A percentile compares a stretch with the other conserved stretches of the same genome.
These are phyloP conservation scores for Spermophilus dauricus DNA, from an alignment of 2,113 vertebrate species.

Conservation along the genomic window DNA sequence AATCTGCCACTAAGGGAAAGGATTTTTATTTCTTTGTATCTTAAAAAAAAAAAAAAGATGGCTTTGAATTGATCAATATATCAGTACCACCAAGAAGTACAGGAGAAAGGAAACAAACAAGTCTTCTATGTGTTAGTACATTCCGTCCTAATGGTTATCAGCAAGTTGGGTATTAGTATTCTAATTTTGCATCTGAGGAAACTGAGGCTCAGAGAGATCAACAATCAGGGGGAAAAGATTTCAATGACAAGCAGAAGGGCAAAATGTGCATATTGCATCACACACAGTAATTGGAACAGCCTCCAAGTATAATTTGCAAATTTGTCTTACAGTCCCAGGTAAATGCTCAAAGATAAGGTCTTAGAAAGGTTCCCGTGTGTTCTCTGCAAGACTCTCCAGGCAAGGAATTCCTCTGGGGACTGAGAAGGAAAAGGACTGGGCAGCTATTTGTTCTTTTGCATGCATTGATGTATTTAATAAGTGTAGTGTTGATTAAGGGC, in stretches of 20 bases:
- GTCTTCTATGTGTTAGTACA: neutral
- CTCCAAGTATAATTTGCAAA: neutral
- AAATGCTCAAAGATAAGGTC: neutral
- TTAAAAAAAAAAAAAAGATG: neutral
- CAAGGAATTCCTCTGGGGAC: neutral
- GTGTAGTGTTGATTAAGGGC: neutral
- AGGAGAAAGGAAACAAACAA: neutral
- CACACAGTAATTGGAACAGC: neutral
- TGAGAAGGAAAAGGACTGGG: neutral
- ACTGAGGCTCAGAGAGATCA: conserved; percentile 26
- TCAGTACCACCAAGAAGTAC: neutral
- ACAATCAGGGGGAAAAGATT: neutral
- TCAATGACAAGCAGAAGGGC: neutral
- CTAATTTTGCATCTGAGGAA: neutral
- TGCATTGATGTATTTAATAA: neutral
- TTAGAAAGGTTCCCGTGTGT: neutral
- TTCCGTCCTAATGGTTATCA: neutral
- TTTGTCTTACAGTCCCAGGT: neutral
- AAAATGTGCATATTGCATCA: neutral
- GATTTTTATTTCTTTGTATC: conserved; percentile 34
- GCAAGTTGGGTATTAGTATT: neutral
- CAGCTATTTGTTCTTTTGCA: neutral
- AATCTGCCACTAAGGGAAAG: neutral
- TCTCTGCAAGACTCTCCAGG: neutral
- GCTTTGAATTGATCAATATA: conserved; percentile 21